Percentiles rank a stretch among this genome's conserved stretches.
Conservation (phyloP, 2,888 invertebrate species). For the Sarcophaga caerulescens region DNA sequence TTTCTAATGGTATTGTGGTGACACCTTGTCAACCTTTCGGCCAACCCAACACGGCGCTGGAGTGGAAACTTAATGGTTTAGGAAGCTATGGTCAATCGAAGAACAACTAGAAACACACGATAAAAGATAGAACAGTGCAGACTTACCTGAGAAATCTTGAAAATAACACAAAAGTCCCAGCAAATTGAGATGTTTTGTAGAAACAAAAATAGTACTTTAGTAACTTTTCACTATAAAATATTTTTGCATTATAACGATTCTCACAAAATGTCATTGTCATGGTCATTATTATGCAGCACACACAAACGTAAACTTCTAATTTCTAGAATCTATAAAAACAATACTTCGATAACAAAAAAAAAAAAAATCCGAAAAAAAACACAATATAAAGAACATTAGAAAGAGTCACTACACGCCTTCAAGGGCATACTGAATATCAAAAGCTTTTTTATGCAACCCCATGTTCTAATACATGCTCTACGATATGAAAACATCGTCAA, state of each 20-base stretch:
- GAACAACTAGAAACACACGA: no score
- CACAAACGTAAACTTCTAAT: slow-evolving; percentile 17
- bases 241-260: not conserved
- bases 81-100: no score
- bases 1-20: no score
- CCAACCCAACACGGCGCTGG: no score
- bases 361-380: not conserved
- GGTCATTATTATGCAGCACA: slow-evolving; percentile 23
- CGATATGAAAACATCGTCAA: not conserved
- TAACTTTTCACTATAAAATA: not conserved
- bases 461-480: not conserved
- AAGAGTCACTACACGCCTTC: slow-evolving; percentile 51
- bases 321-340: slow-evolving; percentile 21
- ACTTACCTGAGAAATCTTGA: no score
- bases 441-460: slow-evolving; percentile 37
- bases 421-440: slow-evolving; percentile 44
- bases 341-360: slow-evolving; percentile 8
- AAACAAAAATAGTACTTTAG: no score
- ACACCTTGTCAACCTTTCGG: no score
- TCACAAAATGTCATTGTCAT: slow-evolving; percentile 41
- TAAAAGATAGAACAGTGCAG: no score
- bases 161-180: no score
- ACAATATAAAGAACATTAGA: slow-evolving; percentile 4
- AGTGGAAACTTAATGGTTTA: no score
- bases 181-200: no score